Base-by-base conservation (phyloP, 2,113 vertebrate genomes). In the Sterna hirundo region DNA sequence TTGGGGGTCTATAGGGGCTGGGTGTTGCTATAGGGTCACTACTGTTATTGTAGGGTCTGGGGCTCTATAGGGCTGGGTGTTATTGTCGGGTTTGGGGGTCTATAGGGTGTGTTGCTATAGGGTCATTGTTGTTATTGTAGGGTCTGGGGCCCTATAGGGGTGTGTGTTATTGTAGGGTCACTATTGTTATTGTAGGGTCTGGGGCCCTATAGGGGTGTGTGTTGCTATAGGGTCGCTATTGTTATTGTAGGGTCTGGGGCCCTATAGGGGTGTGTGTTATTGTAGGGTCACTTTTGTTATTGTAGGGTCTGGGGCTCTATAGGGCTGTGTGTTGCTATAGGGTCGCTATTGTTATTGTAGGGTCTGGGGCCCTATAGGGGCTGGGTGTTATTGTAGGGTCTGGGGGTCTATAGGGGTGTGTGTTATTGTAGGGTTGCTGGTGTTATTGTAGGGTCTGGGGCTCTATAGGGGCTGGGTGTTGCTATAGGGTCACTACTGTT, bases 1-100 rank as follows among this genome's bases (percentile, higher is more conserved):
- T 2, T 1, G 0, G 1, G 27, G 36, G 38, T 4, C 58, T 72
- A 8, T 4, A 13, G 13, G 38, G 4, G 10, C 8, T 60, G 3
- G 22, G 25, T 30, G 23, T 70, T 51, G 1, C 4, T 42, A 13
- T 20, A 60, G 57, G 65, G 65, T 46, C 69, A 1, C 36, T 47
- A 15, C 2, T 61, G 36, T 70, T 71, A 26, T 25, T 86, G 46
- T 14, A 38, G 58, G 27, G 9, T 54, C 29, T 6, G 4, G 5
- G 15, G 46, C 19, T 4, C n/a, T 60, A 30, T 11, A 26, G 19
- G 9, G 0, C 44, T 26, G 38, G 6, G 22, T 6, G 10, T 47
- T 66, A 13, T 4, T 55, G 14, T 29, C 36, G 49, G 38, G 36
- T 65, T 15, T 1, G 20, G 1, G 40, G 40, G 11, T 42, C 40